phyloP scores from a whole-genome alignment of 2,113 vertebrate species.

The Dromaius novaehollandiae region DNA sequence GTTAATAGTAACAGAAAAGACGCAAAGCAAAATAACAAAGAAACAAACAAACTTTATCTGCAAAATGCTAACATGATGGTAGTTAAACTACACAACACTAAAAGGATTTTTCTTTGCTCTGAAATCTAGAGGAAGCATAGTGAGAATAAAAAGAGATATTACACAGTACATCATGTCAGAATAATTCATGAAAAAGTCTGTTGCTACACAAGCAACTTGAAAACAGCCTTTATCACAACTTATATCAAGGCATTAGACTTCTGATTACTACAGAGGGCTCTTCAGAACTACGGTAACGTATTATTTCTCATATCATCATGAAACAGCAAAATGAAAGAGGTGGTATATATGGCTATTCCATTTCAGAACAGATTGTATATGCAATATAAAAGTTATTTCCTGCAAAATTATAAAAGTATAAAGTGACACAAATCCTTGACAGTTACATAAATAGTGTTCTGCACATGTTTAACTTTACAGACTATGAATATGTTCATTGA shows the following conservation, averaged over 20 bases:
- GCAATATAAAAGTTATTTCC: background rate
- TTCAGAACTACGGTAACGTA: conserved; percentile 35
- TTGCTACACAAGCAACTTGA: conserved; percentile 45
- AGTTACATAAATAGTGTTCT: background rate
- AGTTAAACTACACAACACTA: conserved; percentile 44
- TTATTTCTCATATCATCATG: conserved; percentile 30
- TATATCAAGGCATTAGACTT: conserved; percentile 25
- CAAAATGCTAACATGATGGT: background rate
- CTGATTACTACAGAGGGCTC: conserved; percentile 50
- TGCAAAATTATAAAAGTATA: background rate
- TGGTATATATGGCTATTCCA: background rate
- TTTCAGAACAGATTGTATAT: background rate
- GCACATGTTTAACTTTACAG: background rate
- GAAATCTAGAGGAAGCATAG: conserved; percentile 32
- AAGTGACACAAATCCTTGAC: background rate
- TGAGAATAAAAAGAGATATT: conserved; percentile 40
- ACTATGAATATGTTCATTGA: background rate
- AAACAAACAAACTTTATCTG: background rate
- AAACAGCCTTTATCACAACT: conserved; percentile 27
- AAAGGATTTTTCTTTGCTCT: conserved; percentile 19
- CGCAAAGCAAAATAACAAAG: background rate
- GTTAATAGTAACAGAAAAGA: background rate
- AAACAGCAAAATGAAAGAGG: conserved; percentile 28
- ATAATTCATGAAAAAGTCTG: conserved; percentile 59
- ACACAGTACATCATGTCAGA: conserved; percentile 41